Percentiles rank a stretch among this genome's conserved stretches.
phyloP scores from a whole-genome alignment of 2,797 vertebrate species.

The Chanos chanos region DNA sequence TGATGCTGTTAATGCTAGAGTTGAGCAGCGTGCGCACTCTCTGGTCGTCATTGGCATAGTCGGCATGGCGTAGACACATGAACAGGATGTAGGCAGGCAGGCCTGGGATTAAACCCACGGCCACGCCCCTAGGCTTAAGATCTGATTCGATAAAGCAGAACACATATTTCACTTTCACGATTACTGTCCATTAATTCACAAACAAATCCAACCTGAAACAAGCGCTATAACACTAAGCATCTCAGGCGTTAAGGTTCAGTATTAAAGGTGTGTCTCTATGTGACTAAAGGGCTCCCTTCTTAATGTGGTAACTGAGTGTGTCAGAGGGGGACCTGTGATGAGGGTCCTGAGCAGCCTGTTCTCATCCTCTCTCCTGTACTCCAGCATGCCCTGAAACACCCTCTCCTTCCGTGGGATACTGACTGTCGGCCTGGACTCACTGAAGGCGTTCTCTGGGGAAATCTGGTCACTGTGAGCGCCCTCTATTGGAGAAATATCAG shows the following conservation, averaged over 20 bases:
- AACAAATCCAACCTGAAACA: neutral
- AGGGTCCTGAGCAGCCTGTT: constrained; percentile 85
- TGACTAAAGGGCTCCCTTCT: too few species aligned
- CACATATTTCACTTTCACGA: too few species aligned
- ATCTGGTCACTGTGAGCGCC: constrained; percentile 73
- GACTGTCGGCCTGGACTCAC: constrained; percentile 70
- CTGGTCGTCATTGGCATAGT: constrained; percentile 89
- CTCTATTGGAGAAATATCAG: constrained; percentile 32
- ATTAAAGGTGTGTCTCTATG: neutral
- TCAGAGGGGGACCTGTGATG: constrained; percentile 75
- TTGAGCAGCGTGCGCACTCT: constrained; percentile 87
- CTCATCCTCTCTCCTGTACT: constrained; percentile 88
- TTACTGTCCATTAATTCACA: neutral
- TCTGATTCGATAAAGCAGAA: constrained; percentile 65
- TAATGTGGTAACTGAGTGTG: neutral
- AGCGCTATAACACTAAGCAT: neutral
- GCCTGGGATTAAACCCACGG: constrained; percentile 85
- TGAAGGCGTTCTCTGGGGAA: constrained; percentile 71
- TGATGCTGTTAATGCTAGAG: constrained; percentile 91
- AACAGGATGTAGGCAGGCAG: constrained; percentile 94
- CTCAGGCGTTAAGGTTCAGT: too few species aligned
- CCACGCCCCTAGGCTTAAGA: constrained; percentile 88
- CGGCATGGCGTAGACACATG: constrained; percentile 94
- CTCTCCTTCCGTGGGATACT: constrained; percentile 92
- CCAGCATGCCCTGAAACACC: constrained; percentile 93